Percentiles rank a stretch among this genome's conserved stretches.
phyloP scores from a whole-genome alignment of 2,888 invertebrate genomes.

The Aleiodes leptofemur region DNA sequence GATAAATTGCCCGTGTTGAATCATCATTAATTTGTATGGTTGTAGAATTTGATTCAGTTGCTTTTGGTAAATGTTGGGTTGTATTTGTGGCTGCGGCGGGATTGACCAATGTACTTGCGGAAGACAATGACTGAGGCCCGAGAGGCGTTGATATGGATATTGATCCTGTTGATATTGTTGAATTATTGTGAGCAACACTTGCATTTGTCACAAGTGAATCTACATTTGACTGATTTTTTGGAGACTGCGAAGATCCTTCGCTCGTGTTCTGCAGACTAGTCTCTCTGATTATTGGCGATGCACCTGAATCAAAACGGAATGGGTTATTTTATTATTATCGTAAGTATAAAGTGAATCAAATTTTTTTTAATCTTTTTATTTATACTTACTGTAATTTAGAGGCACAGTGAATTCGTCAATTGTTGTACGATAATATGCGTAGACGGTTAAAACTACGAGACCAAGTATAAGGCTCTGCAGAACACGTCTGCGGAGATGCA shows the following conservation, averaged over 20 bases:
- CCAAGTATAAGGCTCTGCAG: conserved; percentile 68
- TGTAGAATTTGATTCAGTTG: conserved; percentile 32
- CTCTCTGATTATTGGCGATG: conserved; percentile 48
- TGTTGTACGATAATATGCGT: conserved; percentile 69
- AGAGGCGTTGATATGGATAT: conserved; percentile 43
- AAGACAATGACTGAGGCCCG: conserved; percentile 51
- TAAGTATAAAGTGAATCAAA: not conserved
- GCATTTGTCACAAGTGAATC: conserved; percentile 34
- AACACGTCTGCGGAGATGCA: conserved; percentile 68
- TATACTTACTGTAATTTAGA: conserved; percentile 63
- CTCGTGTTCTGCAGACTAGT: conserved; percentile 56
- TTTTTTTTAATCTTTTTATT: not conserved
- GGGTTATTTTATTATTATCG: not conserved
- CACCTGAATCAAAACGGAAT: conserved; percentile 57
- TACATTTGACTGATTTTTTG: conserved; percentile 56
- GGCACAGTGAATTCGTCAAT: conserved; percentile 60
- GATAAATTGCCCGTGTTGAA: conserved; percentile 68
- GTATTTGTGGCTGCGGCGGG: conserved; percentile 50
- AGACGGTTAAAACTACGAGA: conserved; percentile 68
- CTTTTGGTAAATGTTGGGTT: conserved; percentile 46
- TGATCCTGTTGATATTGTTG: conserved; percentile 41
- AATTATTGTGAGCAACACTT: conserved; percentile 10
- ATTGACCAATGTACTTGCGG: conserved; percentile 53
- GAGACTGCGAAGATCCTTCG: conserved; percentile 46
- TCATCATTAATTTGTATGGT: conserved; percentile 77